Base-by-base conservation (phyloP, 2,797 vertebrate genomes). In the Crenuchus spilurus region DNA sequence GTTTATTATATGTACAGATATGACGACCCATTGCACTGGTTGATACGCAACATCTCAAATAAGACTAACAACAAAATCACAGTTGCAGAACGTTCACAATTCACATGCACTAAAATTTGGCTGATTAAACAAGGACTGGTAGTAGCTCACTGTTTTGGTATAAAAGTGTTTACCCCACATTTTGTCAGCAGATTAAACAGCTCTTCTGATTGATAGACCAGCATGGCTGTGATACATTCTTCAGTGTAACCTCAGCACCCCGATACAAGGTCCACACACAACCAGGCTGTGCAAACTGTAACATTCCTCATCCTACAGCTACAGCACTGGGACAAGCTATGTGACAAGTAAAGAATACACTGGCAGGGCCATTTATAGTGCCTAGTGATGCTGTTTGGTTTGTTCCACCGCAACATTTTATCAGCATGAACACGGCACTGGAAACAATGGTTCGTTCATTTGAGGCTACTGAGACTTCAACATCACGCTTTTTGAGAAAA, bases 141-240 rank as follows among this genome's bases (percentile, higher is more conserved):
- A 31, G 4, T 7, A 55, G 5, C 52, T 30, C 73, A 65, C 66
- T 11, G 16, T 48, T 49, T 31, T 70, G 57, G 54, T 9, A 18
- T 41, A 6, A 46, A 57, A 35, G 57, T 60, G 67, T 20, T 54
- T 13, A 31, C 51, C 49, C 14, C 49, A 58, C 11, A n/a, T 11
- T 70, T 75, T 84, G 81, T 80, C 70, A 78, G 74, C 81, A 84
- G 72, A 85, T 86, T 80, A 86, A 64, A 10, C 44, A 13, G 42
- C 58, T 65, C 35, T 33, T 8, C 65, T 75, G 6, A 35, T 30
- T 68, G 46, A 80, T 71, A 68, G 52, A 60, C 39, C 84, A 78
- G 76, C 28, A 75, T 18, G 52, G 44, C 54, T 52, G 65, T 31
- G 26, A 60, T 42, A 74, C 82, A 82, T 67, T 80, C 63, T 74